Conservation (phyloP, 2,113 vertebrate species). For the Limanda limanda region DNA sequence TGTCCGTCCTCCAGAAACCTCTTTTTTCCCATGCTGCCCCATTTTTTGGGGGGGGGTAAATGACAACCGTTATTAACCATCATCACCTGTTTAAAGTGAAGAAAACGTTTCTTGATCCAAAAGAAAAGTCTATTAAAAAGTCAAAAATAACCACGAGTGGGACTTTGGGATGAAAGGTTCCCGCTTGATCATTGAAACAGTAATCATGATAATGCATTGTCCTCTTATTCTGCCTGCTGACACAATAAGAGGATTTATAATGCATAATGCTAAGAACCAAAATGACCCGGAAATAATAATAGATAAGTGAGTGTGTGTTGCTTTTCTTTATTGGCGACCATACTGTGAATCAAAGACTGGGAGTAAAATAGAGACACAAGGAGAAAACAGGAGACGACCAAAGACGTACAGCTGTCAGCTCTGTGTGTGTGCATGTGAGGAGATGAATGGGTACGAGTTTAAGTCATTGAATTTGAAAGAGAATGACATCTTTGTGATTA, state of each 20-base stretch:
- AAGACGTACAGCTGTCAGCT: too few species aligned
- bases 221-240: constrained; percentile 27
- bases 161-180: constrained; percentile 12
- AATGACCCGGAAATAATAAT: constrained; percentile 23
- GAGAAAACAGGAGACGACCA: not conserved
- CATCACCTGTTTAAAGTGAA: not conserved
- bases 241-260: constrained; percentile 72
- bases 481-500: constrained; percentile 30
- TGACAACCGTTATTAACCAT: not conserved
- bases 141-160: constrained; percentile 1
- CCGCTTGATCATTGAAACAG: constrained; percentile 29
- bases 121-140: constrained; percentile 24
- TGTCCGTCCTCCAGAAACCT: constrained; percentile 15
- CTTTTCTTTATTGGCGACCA: not conserved
- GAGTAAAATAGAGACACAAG: not conserved
- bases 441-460: not conserved
- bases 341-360: not conserved
- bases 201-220: constrained; percentile 70
- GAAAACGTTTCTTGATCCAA: not conserved
- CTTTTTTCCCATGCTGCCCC: not conserved
- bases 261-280: constrained; percentile 47
- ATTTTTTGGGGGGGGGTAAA: not conserved
- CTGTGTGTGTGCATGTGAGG: too few species aligned
- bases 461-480: not conserved
- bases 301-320: not conserved